Evolutionary conservation across 2,797 vertebrate species (phyloP).

Genomic region (Prunella strophiata): DNA sequence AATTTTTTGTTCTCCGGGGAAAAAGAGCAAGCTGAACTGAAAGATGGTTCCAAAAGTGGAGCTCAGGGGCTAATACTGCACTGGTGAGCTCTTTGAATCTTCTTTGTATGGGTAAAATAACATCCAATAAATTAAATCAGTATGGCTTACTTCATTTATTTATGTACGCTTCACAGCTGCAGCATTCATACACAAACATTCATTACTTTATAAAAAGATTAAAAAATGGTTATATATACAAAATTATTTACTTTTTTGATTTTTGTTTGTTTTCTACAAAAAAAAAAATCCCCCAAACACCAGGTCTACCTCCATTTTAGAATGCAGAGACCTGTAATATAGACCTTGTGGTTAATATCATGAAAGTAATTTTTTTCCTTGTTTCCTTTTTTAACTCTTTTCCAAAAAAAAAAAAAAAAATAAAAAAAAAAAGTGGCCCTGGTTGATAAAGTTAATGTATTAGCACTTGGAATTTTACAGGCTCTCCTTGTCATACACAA

Average conservation of each 20-base stretch:
- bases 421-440: slow-evolving; percentile 73
- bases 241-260: slow-evolving; percentile 79
- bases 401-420: background rate
- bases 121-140: slow-evolving; percentile 91
- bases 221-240: slow-evolving; percentile 89
- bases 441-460: slow-evolving; percentile 78
- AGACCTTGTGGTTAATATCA: slow-evolving; percentile 75
- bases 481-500: slow-evolving; percentile 61
- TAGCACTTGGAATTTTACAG: slow-evolving; percentile 79
- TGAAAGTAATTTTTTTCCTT: slow-evolving; percentile 47
- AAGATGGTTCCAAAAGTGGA: slow-evolving; percentile 66
- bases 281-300: slow-evolving; percentile 70
- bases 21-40: slow-evolving; percentile 59
- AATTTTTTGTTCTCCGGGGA: slow-evolving; percentile 53
- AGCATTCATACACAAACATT: slow-evolving; percentile 87
- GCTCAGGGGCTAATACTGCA: slow-evolving; percentile 73
- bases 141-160: slow-evolving; percentile 88
- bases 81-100: slow-evolving; percentile 77
- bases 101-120: slow-evolving; percentile 83
- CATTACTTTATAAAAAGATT: slow-evolving; percentile 85
- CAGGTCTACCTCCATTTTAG: slow-evolving; percentile 73
- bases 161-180: slow-evolving; percentile 82
- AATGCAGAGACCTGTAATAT: slow-evolving; percentile 76
- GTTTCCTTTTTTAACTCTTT: background rate
- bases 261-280: slow-evolving; percentile 76